Evolutionary conservation across 2,797 vertebrate species (phyloP).

Genomic region (Potorous gilbertii): DNA sequence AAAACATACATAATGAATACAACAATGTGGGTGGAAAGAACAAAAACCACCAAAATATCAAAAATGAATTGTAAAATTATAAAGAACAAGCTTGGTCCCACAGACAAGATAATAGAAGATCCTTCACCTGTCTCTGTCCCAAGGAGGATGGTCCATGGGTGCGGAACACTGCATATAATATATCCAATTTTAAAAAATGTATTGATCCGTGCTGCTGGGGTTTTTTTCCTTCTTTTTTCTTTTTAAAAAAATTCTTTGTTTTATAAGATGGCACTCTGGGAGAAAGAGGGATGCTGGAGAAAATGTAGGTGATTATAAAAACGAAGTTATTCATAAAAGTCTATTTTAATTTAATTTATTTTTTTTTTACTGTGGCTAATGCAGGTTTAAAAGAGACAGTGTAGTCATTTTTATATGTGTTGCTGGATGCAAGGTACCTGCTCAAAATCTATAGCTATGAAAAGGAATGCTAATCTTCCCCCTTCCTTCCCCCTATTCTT

Average conservation of each 20-base stretch:
- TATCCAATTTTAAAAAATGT: neutral
- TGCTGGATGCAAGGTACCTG: constrained; percentile 13
- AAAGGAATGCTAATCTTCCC: constrained; percentile 33
- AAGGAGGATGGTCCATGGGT: neutral
- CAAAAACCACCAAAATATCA: neutral
- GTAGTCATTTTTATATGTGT: constrained; percentile 7
- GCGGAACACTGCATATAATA: neutral
- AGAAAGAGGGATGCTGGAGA: neutral
- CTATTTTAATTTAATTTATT: neutral
- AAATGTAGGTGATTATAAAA: neutral
- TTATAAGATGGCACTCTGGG: neutral
- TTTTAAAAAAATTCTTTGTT: neutral
- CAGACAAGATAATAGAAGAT: neutral
- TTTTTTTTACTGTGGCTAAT: neutral
- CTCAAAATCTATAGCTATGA: constrained; percentile 52
- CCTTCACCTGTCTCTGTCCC: neutral
- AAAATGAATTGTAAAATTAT: neutral
- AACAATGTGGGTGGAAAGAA: neutral
- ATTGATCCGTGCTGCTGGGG: neutral
- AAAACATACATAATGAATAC: neutral
- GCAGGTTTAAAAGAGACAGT: neutral
- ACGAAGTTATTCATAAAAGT: neutral
- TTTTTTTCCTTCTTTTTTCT: neutral
- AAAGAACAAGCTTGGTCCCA: neutral
- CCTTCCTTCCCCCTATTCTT: neutral